These are phyloP conservation scores for Zaprionus gabonicus DNA, from an alignment of 1,140 invertebrate species.

Conservation along the genomic window DNA sequence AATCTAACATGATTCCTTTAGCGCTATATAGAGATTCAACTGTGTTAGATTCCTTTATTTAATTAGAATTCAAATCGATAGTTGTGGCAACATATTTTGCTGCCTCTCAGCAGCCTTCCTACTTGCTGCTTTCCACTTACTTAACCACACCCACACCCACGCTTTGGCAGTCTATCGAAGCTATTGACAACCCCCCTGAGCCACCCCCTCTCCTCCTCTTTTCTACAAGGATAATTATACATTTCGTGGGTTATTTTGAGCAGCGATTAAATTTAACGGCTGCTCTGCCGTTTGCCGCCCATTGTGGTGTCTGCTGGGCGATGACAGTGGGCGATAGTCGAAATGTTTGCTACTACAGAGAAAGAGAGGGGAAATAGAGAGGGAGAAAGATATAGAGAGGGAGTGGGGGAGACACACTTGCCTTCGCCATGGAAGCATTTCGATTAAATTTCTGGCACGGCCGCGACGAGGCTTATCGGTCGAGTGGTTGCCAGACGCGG, in stretches of 20 bases:
- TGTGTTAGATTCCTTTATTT: too few species aligned
- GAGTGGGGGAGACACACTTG: too few species aligned
- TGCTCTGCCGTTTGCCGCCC: constrained; percentile 3
- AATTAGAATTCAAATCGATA: not conserved
- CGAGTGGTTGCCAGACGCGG: constrained; percentile 10
- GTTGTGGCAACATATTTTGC: not conserved
- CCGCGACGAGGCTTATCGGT: constrained; percentile 39
- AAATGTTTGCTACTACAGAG: not conserved
- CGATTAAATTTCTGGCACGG: constrained; percentile 53
- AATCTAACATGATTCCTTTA: too few species aligned
- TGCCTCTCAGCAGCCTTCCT: not conserved
- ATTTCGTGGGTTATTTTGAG: constrained; percentile 21
- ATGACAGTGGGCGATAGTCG: constrained; percentile 21
- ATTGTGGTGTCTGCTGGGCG: constrained; percentile 19
- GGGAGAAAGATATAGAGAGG: too few species aligned
- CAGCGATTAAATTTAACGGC: constrained; percentile 25
- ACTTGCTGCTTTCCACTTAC: not conserved
- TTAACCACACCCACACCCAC: not conserved
- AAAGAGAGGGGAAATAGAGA: too few species aligned
- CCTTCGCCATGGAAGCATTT: constrained; percentile 25
- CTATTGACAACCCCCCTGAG: not conserved
- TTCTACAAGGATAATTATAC: constrained; percentile 8
- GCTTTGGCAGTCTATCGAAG: not conserved
- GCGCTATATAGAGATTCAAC: too few species aligned
- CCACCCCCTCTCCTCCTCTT: not conserved